Base-by-base conservation (phyloP, 2,888 invertebrate genomes). In the Stenoptilia bipunctidactyla region DNA sequence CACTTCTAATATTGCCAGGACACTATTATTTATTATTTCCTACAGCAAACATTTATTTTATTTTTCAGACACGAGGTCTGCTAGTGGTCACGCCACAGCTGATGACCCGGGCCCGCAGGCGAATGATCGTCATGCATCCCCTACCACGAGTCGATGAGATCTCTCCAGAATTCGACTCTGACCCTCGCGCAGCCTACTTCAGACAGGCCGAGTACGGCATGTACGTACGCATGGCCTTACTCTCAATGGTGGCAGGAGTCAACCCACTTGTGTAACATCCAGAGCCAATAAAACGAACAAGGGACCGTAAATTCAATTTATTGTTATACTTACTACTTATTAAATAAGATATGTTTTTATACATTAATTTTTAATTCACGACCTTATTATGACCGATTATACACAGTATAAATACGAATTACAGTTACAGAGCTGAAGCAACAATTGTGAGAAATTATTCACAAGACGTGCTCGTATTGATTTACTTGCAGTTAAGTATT, bases 181-280 rank as follows among this genome's bases (percentile, higher is more conserved):
- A 99, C 77, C 96, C 97, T 0, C 86, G 99, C 38, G 98, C 99
- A 0, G 98, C 98, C 0, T 99, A 99, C 77, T 99, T 99, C 87
- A 87, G 98, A 13, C 99, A 99, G 79, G 97, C 97, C 0, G 97
- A 98, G 69, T 94, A 95, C 63, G 99, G 99, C 47, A 94, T 99
- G 92, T 99, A 95, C 63, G 95, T 99, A 13, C 88, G 99, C 39
- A 99, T 99, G 99, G 98, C 99, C 0, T 82, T 99, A 1, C 83
- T 99, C 13, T 92, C 97, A 1, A 93, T 96, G 89, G 92, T 97
- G 1, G 86, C 96, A 10, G 95, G 94, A 38, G 72, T 75, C 9
- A 82, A 82, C 45, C 83, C 80, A 0, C 62, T 80, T n/a, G 58
- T 60, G 38, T 75, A 53, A 58, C 12, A 15, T 15, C 8, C 8